Percentiles rank a stretch among this genome's conserved stretches.
Evolutionary conservation across 2,797 vertebrate genomes (phyloP).

Genomic region (Chloroceryle inda): DNA sequence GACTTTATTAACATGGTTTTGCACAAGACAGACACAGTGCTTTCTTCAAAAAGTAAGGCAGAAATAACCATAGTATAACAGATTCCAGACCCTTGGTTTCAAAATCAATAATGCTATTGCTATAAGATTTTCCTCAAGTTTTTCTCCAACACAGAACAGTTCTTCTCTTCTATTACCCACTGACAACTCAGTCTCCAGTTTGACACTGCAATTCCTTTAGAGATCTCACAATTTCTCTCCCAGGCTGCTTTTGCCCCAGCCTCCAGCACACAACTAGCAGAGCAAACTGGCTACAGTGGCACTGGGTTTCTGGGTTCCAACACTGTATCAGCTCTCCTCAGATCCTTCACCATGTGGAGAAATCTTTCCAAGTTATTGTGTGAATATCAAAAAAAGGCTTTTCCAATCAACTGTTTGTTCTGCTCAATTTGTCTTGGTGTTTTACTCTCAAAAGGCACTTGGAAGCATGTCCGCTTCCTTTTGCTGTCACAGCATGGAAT

Average conservation of each 20-base stretch:
- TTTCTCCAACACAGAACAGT: not conserved
- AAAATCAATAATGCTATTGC: not conserved
- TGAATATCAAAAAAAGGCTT: not conserved
- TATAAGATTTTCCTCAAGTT: not conserved
- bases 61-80: not conserved
- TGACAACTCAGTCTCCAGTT: not conserved
- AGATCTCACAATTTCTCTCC: not conserved
- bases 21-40: not conserved
- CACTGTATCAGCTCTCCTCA: not conserved
- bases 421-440: not conserved
- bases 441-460: not conserved
- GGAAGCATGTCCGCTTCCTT: not conserved
- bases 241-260: not conserved
- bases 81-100: not conserved
- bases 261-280: accelerated
- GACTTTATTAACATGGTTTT: not conserved
- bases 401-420: not conserved
- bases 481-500: not conserved
- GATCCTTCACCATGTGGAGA: not conserved
- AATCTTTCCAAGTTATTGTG: not conserved
- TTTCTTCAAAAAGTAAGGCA: not conserved
- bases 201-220: not conserved
- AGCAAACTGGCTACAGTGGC: not conserved
- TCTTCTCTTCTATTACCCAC: not conserved
- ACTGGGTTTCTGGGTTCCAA: not conserved